These are phyloP conservation scores for Drosophila monieri DNA, from an alignment of 2,888 invertebrate species.

Conservation along the genomic window DNA sequence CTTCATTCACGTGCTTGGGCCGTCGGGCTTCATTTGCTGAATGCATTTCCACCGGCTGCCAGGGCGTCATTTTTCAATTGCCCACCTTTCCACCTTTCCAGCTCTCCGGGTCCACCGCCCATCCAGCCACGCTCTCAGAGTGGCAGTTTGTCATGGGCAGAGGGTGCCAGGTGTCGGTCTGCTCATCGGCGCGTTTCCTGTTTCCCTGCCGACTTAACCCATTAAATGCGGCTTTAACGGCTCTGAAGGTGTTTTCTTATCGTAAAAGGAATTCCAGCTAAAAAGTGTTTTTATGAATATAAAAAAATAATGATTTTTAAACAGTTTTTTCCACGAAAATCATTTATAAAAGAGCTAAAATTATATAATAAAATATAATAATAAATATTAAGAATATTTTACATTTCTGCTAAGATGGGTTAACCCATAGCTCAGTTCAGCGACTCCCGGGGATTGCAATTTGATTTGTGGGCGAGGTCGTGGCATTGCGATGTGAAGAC, in stretches of 20 bases:
- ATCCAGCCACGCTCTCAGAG: slow-evolving; percentile 23
- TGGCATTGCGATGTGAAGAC: slow-evolving; percentile 40
- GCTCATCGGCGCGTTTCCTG: slow-evolving; percentile 40
- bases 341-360: not conserved
- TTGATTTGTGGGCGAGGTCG: slow-evolving; percentile 47
- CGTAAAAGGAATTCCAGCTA: not conserved
- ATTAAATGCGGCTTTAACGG: not conserved
- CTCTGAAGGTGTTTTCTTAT: not conserved
- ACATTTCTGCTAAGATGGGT: too few species aligned
- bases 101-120: slow-evolving; percentile 1
- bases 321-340: not conserved
- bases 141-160: slow-evolving; percentile 42
- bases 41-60: slow-evolving; percentile 59
- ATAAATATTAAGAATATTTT: too few species aligned
- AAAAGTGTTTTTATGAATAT: not conserved
- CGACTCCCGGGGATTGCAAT: slow-evolving; percentile 38
- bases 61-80: slow-evolving; percentile 69
- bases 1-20: slow-evolving; percentile 51
- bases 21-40: slow-evolving; percentile 59
- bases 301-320: too few species aligned
- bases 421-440: slow-evolving; percentile 22
- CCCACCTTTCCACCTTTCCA: slow-evolving; percentile 4
- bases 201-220: slow-evolving; percentile 11
- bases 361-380: too few species aligned
- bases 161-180: slow-evolving; percentile 38